These are phyloP conservation scores for Archivesica marissinica DNA, from an alignment of 1,140 invertebrate species.

Conservation along the genomic window DNA sequence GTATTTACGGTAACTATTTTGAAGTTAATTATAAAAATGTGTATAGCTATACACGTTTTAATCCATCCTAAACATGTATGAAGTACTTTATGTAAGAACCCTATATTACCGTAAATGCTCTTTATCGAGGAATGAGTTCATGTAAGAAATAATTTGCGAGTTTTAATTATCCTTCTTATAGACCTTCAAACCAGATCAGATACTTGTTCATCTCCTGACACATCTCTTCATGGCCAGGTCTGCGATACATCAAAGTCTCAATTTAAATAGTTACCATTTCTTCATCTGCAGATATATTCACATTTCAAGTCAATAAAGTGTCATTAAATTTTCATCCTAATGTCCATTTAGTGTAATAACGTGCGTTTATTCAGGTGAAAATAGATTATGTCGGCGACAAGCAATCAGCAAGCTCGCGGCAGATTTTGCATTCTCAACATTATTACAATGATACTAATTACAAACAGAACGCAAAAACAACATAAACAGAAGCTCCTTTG, in stretches of 20 bases:
- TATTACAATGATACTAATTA: conserved; percentile 26
- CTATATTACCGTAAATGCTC: too few species aligned
- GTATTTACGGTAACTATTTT: too few species aligned
- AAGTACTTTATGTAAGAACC: too few species aligned
- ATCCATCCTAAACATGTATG: too few species aligned
- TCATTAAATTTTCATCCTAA: conserved; percentile 44
- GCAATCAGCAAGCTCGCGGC: background rate
- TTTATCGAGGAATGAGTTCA: background rate
- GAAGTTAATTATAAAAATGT: too few species aligned
- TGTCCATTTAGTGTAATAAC: conserved; percentile 41
- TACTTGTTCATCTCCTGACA: background rate
- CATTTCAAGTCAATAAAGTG: conserved; percentile 4
- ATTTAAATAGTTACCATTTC: background rate
- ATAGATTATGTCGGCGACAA: conserved; percentile 20
- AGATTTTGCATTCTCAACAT: background rate
- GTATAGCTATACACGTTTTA: too few species aligned
- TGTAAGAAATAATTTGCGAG: conserved; percentile 14
- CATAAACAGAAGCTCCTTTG: conserved; percentile 8
- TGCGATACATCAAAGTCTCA: background rate
- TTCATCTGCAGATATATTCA: background rate
- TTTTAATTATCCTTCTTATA: background rate
- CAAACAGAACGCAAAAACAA: background rate
- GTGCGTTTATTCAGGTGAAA: conserved; percentile 3
- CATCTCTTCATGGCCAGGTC: conserved; percentile 17
- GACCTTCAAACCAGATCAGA: background rate